Percentiles rank a stretch among this genome's conserved stretches.
phyloP scores from a whole-genome alignment of 2,797 vertebrate genomes.

The Liparis tanakae region DNA sequence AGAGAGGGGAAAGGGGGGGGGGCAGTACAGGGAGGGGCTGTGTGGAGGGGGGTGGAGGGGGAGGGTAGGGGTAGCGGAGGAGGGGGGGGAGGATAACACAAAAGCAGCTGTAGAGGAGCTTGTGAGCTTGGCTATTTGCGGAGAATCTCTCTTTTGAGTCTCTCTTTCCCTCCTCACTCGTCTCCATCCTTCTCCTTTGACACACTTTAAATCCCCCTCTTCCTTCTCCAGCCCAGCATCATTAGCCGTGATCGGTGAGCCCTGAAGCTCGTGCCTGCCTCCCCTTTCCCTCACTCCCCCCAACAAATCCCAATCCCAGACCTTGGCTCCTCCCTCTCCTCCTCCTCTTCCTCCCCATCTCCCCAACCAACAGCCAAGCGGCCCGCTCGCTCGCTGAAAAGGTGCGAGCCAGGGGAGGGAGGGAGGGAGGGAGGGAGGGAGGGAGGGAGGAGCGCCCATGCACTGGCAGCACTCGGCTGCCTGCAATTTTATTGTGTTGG shows the following conservation, averaged over 20 bases:
- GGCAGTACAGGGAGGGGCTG: slow-evolving; percentile 25
- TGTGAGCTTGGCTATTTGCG: slow-evolving; percentile 23
- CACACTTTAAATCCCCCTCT: slow-evolving; percentile 22
- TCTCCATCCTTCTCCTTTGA: slow-evolving; percentile 19
- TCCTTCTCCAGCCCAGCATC: slow-evolving; percentile 40
- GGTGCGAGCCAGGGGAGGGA: slow-evolving; percentile 56
- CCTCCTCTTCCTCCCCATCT: slow-evolving; percentile 33
- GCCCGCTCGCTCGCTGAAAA: slow-evolving; percentile 29
- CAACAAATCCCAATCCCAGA: slow-evolving; percentile 37
- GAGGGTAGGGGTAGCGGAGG: slow-evolving; percentile 37
- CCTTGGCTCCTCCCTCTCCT: slow-evolving; percentile 44
- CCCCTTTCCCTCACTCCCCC: slow-evolving; percentile 12
- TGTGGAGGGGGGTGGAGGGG: slow-evolving; percentile 1
- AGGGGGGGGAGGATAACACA: slow-evolving; percentile 32
- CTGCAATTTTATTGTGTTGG: slow-evolving; percentile 74
- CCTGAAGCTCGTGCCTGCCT: slow-evolving; percentile 40
- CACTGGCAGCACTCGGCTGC: slow-evolving; percentile 36
- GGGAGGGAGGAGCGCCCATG: slow-evolving; percentile 40
- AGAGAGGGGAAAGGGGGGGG: slow-evolving; percentile 48
- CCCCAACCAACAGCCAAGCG: slow-evolving; percentile 33
- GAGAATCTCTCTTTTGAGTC: background rate
- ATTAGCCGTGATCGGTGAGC: slow-evolving; percentile 58
- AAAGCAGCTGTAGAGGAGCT: slow-evolving; percentile 44
- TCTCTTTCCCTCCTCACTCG: background rate
- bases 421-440: slow-evolving; percentile 32